These are phyloP conservation scores for Pammene aurita DNA, from an alignment of 2,888 invertebrate genomes.

Conservation along the genomic window DNA sequence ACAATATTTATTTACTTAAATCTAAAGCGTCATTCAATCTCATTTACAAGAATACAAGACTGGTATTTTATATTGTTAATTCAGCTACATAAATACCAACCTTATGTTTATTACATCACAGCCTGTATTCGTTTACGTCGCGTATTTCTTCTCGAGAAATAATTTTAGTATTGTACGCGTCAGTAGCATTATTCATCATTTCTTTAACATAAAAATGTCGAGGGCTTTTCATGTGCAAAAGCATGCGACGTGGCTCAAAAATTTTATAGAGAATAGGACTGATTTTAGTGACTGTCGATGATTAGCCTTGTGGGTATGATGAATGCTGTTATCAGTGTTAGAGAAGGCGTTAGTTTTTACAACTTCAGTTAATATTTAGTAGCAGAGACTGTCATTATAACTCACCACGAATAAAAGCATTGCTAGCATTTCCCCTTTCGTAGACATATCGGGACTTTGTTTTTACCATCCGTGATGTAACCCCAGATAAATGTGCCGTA, in stretches of 20 bases:
- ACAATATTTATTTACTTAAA: conserved; percentile 29
- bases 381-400: no score
- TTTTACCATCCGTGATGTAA: no score
- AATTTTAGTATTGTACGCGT: conserved; percentile 36
- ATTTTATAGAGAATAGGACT: background rate
- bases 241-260: background rate
- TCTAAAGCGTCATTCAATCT: conserved; percentile 27
- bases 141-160: conserved; percentile 8
- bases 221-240: background rate
- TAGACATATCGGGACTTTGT: no score
- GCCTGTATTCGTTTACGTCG: background rate
- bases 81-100: background rate
- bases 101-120: background rate
- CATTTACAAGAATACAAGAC: conserved; percentile 34
- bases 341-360: no score
- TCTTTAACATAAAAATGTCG: conserved; percentile 14
- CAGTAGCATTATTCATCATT: conserved; percentile 34
- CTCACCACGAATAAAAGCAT: no score
- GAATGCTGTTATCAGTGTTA: no score
- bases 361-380: no score
- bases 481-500: no score
- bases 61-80: conserved; percentile 11
- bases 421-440: no score
- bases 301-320: no score
- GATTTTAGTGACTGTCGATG: no score